Percentiles rank a stretch among this genome's conserved stretches.
Evolutionary conservation across 2,888 invertebrate genomes (phyloP).

Genomic region (Diarsia brunnea): DNA sequence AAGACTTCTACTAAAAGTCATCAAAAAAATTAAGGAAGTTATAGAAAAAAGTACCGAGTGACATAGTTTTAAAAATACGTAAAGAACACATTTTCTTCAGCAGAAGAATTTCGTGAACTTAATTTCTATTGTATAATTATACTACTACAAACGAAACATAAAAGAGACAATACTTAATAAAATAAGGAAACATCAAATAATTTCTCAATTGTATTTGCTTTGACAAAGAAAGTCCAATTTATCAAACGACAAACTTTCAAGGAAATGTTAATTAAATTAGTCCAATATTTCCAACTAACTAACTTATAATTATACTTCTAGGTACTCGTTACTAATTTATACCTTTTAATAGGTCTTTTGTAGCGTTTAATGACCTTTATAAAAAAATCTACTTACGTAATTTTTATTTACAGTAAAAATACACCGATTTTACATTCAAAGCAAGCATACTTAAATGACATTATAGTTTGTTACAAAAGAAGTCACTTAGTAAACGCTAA

Average conservation of each 20-base stretch:
- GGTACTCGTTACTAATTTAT: constrained; percentile 41
- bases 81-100: constrained; percentile 69
- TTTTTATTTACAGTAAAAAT: constrained; percentile 56
- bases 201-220: constrained; percentile 32
- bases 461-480: constrained; percentile 30
- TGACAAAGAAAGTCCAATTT: constrained; percentile 33
- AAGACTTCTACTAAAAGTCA: not conserved
- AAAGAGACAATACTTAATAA: constrained; percentile 1
- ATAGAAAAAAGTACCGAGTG: not conserved
- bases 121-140: not conserved
- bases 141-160: not conserved
- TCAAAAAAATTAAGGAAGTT: not conserved
- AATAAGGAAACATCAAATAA: constrained; percentile 15
- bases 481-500: constrained; percentile 6
- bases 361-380: constrained; percentile 27
- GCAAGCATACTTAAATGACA: constrained; percentile 43
- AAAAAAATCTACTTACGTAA: constrained; percentile 40
- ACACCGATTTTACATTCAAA: constrained; percentile 56
- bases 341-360: constrained; percentile 22
- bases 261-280: constrained; percentile 42
- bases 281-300: constrained; percentile 45
- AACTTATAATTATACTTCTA: constrained; percentile 49
- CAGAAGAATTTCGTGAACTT: constrained; percentile 36
- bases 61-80: constrained; percentile 18
- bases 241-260: constrained; percentile 37